These are phyloP conservation scores for Trichomycterus rosablanca DNA, from an alignment of 2,113 vertebrate species.

Conservation along the genomic window DNA sequence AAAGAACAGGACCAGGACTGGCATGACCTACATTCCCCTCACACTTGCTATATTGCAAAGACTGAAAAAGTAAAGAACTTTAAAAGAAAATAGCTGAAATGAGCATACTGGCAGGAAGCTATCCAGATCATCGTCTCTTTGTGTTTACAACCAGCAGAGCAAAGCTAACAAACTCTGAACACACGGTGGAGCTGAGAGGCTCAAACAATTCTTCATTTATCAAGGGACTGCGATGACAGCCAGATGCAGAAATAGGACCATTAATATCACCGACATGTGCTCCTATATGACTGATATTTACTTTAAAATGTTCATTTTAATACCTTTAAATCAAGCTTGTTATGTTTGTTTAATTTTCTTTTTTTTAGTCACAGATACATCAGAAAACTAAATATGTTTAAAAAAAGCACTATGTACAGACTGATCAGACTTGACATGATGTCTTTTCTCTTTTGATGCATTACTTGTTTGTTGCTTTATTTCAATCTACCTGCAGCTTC, in stretches of 20 bases:
- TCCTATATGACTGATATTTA: constrained; percentile 7
- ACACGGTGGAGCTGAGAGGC: constrained; percentile 1
- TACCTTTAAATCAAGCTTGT: constrained; percentile 1
- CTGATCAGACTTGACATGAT: not conserved
- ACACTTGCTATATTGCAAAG: not conserved
- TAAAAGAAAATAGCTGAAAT: not conserved
- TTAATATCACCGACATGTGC: not conserved
- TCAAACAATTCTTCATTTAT: constrained; percentile 25
- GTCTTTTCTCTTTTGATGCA: not conserved
- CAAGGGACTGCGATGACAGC: constrained; percentile 27
- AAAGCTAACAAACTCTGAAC: constrained; percentile 1
- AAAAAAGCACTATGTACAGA: constrained; percentile 1
- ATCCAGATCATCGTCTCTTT: constrained; percentile 12
- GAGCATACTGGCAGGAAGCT: not conserved
- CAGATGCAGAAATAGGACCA: constrained; percentile 20
- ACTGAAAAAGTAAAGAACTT: not conserved
- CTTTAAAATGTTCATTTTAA: constrained; percentile 17
- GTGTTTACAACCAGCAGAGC: not conserved
- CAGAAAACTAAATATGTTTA: too few relatives aligned
- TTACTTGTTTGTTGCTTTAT: not conserved
- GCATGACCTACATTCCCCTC: constrained; percentile 54
- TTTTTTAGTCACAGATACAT: too few relatives aligned
- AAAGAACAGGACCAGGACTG: constrained; percentile 61
- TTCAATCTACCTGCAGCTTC: not conserved
- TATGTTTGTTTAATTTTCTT: not conserved